Evolutionary conservation across 2,888 invertebrate genomes (phyloP).

Genomic region (Lagria hirta): DNA sequence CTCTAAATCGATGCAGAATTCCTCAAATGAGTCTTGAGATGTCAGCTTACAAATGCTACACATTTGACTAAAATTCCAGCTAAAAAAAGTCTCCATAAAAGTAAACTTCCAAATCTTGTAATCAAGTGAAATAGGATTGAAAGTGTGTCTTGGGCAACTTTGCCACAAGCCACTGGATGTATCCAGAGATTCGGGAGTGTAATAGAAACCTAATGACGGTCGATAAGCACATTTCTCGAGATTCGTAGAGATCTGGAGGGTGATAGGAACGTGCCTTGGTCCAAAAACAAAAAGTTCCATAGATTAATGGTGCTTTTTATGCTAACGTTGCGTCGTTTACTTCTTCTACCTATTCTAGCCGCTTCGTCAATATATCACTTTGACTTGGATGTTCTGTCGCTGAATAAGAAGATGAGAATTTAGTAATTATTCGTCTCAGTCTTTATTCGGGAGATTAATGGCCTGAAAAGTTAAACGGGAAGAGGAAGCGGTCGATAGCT

Average conservation of each 20-base stretch:
- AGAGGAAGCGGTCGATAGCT: constrained; percentile 16
- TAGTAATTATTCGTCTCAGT: constrained; percentile 28
- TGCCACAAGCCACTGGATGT: constrained; percentile 35
- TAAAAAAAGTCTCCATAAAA: too few species aligned
- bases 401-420: constrained; percentile 30
- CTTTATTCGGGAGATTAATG: constrained; percentile 30
- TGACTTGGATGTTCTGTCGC: constrained; percentile 20
- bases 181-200: constrained; percentile 35
- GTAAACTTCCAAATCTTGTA: constrained; percentile 33
- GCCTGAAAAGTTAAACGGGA: constrained; percentile 14
- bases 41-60: too few species aligned
- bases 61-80: too few species aligned
- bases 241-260: constrained; percentile 30
- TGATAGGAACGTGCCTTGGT: constrained; percentile 34
- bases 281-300: constrained; percentile 33
- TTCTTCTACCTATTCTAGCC: constrained; percentile 16
- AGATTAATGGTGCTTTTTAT: constrained; percentile 40
- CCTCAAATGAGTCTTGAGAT: too few species aligned
- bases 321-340: constrained; percentile 28
- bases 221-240: constrained; percentile 33
- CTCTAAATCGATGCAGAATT: too few species aligned
- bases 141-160: constrained; percentile 38
- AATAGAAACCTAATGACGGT: constrained; percentile 42
- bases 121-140: constrained; percentile 37
- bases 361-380: constrained; percentile 31